A percentile compares a stretch with the other conserved stretches of the same genome.
Conservation (phyloP, 2,888 invertebrate species). For the Bedellia somnulentella region DNA sequence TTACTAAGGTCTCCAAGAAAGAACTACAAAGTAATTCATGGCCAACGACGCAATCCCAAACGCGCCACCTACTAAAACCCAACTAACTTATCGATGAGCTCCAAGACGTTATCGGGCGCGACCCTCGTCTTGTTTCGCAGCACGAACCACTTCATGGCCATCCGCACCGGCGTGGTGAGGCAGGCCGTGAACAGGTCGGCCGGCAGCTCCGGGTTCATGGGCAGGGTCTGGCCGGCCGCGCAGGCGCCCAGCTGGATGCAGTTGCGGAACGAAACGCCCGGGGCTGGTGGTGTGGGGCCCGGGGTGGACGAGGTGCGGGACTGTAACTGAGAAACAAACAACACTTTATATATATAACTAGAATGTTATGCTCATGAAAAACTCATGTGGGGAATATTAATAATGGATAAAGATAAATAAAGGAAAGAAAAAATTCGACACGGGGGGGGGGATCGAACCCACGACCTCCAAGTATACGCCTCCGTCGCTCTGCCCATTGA, state of each 20-base stretch:
- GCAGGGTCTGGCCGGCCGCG: slow-evolving; percentile 87
- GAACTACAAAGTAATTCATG: too few species aligned
- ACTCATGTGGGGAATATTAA: too few species aligned
- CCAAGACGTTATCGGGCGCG: slow-evolving; percentile 79
- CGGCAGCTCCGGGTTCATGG: slow-evolving; percentile 96
- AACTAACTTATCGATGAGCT: slow-evolving; percentile 86
- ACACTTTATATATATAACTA: too few species aligned
- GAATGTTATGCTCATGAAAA: too few species aligned
- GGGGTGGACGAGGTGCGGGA: not conserved
- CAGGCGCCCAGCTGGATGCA: slow-evolving; percentile 98
- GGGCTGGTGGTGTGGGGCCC: slow-evolving; percentile 12
- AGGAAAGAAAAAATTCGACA: too few species aligned
- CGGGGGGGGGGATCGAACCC: too few species aligned
- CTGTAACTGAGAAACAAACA: slow-evolving; percentile 4
- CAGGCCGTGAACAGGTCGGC: slow-evolving; percentile 98
- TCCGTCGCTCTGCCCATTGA: too few species aligned
- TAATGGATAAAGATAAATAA: too few species aligned
- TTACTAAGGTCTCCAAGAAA: too few species aligned
- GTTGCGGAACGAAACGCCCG: slow-evolving; percentile 72
- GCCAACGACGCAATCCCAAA: too few species aligned
- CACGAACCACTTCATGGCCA: slow-evolving; percentile 93
- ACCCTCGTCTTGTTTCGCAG: slow-evolving; percentile 78
- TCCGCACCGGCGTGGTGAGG: slow-evolving; percentile 97
- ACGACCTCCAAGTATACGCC: too few species aligned
- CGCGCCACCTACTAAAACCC: too few species aligned